Conservation (phyloP, 92 coral and sea anemone genomes). For the Paragorgia papillata region DNA sequence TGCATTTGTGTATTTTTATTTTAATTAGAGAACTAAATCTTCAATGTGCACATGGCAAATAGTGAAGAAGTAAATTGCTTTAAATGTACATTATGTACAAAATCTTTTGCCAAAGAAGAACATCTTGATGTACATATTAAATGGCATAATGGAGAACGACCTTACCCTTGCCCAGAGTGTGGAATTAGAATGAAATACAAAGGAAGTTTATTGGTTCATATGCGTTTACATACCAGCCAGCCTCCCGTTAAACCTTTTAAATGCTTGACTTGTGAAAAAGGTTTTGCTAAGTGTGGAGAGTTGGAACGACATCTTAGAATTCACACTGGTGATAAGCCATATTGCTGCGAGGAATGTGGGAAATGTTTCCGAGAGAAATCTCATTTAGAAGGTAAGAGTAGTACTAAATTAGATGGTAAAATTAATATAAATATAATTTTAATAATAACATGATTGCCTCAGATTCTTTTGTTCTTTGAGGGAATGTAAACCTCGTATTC, state of each 20-base stretch:
- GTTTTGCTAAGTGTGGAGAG: constrained; percentile 20
- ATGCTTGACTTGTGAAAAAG: constrained; percentile 34
- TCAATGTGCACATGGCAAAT: background rate
- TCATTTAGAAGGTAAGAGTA: constrained; percentile 15
- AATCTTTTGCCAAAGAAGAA: constrained; percentile 18
- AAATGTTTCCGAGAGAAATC: constrained; percentile 36
- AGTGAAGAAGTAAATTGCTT: background rate
- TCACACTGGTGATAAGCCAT: constrained; percentile 24
- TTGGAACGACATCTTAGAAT: constrained; percentile 34
- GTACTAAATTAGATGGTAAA: too few relatives aligned
- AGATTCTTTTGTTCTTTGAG: too few relatives aligned
- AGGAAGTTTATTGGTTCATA: constrained; percentile 35
- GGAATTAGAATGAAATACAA: constrained; percentile 36
- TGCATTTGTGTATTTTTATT: too few relatives aligned
- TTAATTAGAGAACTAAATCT: too few relatives aligned
- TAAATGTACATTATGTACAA: constrained; percentile 32
- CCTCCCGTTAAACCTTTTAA: constrained; percentile 18
- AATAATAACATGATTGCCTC: too few relatives aligned
- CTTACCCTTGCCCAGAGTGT: constrained; percentile 38
- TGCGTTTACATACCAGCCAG: constrained; percentile 19
- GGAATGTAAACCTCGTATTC: too few relatives aligned
- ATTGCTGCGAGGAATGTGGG: constrained; percentile 23
- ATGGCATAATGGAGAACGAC: constrained; percentile 39
- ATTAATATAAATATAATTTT: too few relatives aligned
- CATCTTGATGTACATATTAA: constrained; percentile 36